Percentiles rank a stretch among this genome's conserved stretches.
phyloP scores from a whole-genome alignment of 2,797 vertebrate species.

The Pipistrellus pipistrellus region DNA sequence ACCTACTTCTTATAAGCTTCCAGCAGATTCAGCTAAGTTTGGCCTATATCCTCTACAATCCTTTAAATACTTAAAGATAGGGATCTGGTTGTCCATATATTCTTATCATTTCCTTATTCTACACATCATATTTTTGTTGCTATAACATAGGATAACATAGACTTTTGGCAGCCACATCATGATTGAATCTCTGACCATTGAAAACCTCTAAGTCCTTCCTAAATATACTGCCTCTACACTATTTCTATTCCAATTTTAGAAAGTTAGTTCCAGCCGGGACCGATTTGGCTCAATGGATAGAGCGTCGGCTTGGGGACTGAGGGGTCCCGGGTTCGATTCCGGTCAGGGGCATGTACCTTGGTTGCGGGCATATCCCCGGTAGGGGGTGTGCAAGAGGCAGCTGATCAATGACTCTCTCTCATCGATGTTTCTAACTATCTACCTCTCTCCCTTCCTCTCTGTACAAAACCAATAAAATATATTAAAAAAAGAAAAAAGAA shows the following conservation, averaged over 20 bases:
- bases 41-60: conserved; percentile 4
- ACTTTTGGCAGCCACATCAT: neutral
- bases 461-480: too few species aligned
- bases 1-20: conserved; percentile 28
- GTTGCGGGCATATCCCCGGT: too few species aligned
- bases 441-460: too few species aligned
- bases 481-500: too few species aligned
- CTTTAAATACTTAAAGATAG: neutral
- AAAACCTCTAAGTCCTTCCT: conserved; percentile 56
- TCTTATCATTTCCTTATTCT: neutral
- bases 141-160: neutral
- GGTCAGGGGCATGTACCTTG: too few species aligned
- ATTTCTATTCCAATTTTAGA: conserved; percentile 57
- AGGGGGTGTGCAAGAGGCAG: too few species aligned
- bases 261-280: neutral
- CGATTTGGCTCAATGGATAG: too few species aligned
- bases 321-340: too few species aligned
- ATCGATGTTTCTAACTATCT: too few species aligned
- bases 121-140: neutral
- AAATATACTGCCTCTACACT: conserved; percentile 21
- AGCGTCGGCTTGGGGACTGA: too few species aligned
- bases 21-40: neutral
- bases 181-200: neutral
- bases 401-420: too few species aligned
- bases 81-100: neutral